Base-by-base conservation (phyloP, 2,888 invertebrate species). In the Eupelmus urozonus region DNA sequence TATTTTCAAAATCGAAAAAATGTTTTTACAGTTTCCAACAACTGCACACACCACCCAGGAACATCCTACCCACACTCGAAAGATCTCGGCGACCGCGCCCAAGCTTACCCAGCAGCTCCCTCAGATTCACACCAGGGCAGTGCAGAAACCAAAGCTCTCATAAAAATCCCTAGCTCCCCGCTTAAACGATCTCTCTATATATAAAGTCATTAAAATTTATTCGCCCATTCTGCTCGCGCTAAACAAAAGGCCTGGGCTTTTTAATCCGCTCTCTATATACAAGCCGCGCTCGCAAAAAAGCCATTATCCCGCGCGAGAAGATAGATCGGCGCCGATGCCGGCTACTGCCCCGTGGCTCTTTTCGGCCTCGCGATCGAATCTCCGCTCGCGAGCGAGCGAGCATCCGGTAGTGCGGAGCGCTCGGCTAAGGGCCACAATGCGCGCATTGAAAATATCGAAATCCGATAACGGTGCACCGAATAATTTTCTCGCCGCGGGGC, bases 381-480 rank as follows among this genome's bases (percentile, higher is more conserved):
- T 20, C 49, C 55, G 20, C 59, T 13, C 18, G 25, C 25, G 25
- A n/a, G 25, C 40, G 16, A 3, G 20, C 57, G n/a, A 29, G 71
- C 29, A 13, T 11, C 7, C 25, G n/a, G n/a, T n/a, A n/a, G n/a
- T n/a, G n/a, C n/a, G n/a, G n/a, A n/a, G n/a, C n/a, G n/a, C n/a
- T n/a, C n/a, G n/a, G n/a, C n/a, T n/a, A n/a, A n/a, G n/a, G n/a
- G n/a, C n/a, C n/a, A n/a, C n/a, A n/a, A n/a, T n/a, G n/a, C n/a
- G n/a, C 27, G 25, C 78, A 72, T 66, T 77, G 77, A 60, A 72
- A 77, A 72, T 77, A 77, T 77, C 71, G 77, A 66, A 72, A 77
- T 77, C 77, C 77, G 77, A 77, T 77, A 77, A 72, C 77, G 66
- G 70, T 34, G 76, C 51, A 18, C 71, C 57, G 66, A 77, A 77